A percentile compares a stretch with the other conserved stretches of the same genome.
Conservation (phyloP, 2,888 invertebrate genomes). For the Coremacera marginata region DNA sequence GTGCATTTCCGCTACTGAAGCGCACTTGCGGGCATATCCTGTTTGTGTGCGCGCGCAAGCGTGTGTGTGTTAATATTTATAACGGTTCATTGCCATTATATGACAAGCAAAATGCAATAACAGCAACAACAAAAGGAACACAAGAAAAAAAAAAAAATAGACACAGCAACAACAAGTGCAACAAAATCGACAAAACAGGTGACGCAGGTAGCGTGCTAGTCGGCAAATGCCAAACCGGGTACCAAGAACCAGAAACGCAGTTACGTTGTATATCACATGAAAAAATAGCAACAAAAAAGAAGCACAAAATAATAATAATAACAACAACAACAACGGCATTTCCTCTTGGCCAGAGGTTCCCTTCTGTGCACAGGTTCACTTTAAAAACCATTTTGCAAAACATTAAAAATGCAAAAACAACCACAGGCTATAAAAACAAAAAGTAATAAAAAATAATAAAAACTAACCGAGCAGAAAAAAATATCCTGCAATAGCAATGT, state of each 20-base stretch:
- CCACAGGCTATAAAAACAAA: background rate
- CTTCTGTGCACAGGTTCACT: background rate
- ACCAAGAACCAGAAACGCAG: slow-evolving; percentile 7
- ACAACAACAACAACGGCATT: slow-evolving; percentile 4
- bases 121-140: slow-evolving; percentile 15
- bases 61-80: slow-evolving; percentile 44
- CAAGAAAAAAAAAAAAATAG: background rate
- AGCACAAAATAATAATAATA: slow-evolving; percentile 30
- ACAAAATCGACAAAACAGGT: slow-evolving; percentile 19
- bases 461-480: slow-evolving; percentile 10
- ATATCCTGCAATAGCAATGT: background rate
- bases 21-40: slow-evolving; percentile 46
- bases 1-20: slow-evolving; percentile 45
- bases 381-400: slow-evolving; percentile 14
- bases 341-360: background rate
- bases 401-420: slow-evolving; percentile 4
- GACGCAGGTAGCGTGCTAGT: background rate
- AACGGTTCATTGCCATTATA: slow-evolving; percentile 48
- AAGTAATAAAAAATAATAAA: background rate
- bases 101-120: slow-evolving; percentile 41
- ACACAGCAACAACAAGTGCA: background rate
- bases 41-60: slow-evolving; percentile 36
- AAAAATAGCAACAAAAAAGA: slow-evolving; percentile 35
- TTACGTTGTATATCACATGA: background rate
- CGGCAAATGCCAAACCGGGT: no score